phyloP scores from a whole-genome alignment of 2,113 vertebrate species.

The Panthera tigris region DNA sequence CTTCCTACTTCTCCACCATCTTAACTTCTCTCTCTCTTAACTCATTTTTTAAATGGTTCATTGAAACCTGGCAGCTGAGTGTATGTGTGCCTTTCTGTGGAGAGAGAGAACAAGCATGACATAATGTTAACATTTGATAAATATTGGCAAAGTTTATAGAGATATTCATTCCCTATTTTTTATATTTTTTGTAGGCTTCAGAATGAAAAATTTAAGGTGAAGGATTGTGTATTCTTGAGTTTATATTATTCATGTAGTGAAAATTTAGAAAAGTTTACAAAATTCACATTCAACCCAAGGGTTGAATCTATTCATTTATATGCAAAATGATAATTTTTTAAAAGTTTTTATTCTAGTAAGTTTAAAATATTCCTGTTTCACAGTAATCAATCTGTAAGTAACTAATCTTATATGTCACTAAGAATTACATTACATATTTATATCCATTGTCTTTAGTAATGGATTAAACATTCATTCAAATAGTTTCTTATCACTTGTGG shows the following conservation, averaged over 20 bases:
- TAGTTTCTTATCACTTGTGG: neutral
- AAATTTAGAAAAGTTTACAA: neutral
- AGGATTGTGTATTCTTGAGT: neutral
- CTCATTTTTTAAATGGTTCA: neutral
- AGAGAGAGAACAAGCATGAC: neutral
- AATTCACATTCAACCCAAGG: neutral
- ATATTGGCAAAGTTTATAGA: neutral
- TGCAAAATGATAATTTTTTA: neutral
- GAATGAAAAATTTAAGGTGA: neutral
- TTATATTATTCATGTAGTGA: constrained; percentile 26
- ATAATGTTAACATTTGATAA: neutral
- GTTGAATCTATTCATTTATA: neutral
- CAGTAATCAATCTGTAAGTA: neutral
- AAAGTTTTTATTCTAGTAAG: neutral
- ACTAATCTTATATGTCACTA: neutral
- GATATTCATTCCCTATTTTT: neutral
- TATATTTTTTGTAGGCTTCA: neutral
- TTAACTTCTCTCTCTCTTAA: neutral
- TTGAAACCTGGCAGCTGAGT: neutral
- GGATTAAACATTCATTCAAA: neutral
- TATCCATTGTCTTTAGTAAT: neutral
- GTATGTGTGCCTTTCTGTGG: neutral
- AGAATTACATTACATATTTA: constrained; percentile 9
- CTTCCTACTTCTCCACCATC: too few species aligned
- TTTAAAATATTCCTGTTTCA: constrained; percentile 1